Base-by-base conservation (phyloP, 2,113 vertebrate species). In the Myocastor coypus region DNA sequence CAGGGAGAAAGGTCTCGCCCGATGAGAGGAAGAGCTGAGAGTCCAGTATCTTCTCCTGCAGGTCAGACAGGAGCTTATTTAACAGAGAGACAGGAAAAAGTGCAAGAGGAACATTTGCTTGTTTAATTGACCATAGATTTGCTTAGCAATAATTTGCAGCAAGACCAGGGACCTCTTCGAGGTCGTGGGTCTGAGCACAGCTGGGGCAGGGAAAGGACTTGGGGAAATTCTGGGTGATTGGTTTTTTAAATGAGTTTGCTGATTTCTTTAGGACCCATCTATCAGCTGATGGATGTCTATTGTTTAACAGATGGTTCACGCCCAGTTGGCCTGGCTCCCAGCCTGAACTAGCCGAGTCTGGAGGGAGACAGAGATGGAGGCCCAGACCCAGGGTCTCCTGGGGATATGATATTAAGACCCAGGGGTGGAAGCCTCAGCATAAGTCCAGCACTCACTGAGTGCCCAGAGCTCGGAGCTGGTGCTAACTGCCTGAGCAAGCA, bases 51-150 rank as follows among this genome's bases (percentile, higher is more conserved):
- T 96, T 89, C 75, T 81, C 16, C 42, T 20, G 1, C 2, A 75
- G 87, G 83, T 94, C 87, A 80, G 83, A 28, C 50, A 40, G 20
- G 84, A 95, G 84, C 46, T 95, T 89, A 96, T 94, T 97, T 92
- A 93, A 94, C 87, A 91, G 50, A 55, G 28, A 0, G 0, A 63
- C 85, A 90, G 89, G 64, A 73, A 87, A 87, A 95, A 85, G 87
- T 80, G 6, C 61, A 86, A 86, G 42, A 85, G 78, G 87, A 90
- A 83, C 77, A 81, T 94, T 94, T 93, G 55, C 80, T 94, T 95
- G 81, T 92, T 95, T 96, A 94, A 97, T 90, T 92, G 94, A 66
- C 93, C 93, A 26, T 94, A 86, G 71, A 95, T 90, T 96, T 96
- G 84, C 80, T 81, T 80, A 57, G 75, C 19, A 89, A 96, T 94